Evolutionary conservation across 2,888 invertebrate species (phyloP), one percentile per base, ranked within the genome.

Genomic region (Eumerus sabulonum): DNA sequence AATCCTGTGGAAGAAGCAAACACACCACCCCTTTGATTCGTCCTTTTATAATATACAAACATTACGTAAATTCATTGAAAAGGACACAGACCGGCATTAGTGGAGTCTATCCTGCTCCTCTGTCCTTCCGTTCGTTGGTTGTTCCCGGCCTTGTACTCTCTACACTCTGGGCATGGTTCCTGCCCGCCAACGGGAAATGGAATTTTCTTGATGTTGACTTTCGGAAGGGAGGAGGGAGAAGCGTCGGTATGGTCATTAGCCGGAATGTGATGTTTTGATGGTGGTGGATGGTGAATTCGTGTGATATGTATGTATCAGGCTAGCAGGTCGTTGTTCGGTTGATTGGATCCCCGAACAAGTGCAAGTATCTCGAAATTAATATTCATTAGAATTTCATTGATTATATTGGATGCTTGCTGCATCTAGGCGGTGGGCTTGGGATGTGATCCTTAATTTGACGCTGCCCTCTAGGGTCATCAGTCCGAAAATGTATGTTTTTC

Each of bases 171-270:
- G 40, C 14, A 11, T 51, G 12, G 51, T 45, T 36, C 9, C 5
- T 38, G n/a, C 18, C 17, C 44, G 56, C 19, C 14, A 38, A 27
- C 17, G 18, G 38, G 48, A 2, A 48, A 40, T 17, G 56, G 42
- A 48, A 64, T 53, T 45, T 51, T 35, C 40, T 47, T 53, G 9
- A 12, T 72, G 72, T 64, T 72, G 72, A 64, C 72, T 51, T 59
- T 64, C 17, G 47, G 51, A 45, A n/a, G n/a, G n/a, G n/a, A n/a
- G n/a, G n/a, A n/a, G n/a, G n/a, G n/a, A n/a, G n/a, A n/a, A n/a
- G n/a, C n/a, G n/a, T n/a, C n/a, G n/a, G n/a, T n/a, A n/a, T 51
- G 71, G 64, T 72, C 72, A 64, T 72, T 72, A 72, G 64, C 57
- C 45, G 12, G 54, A 54, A 38, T 38, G 45, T 45, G 53, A 47